Evolutionary conservation across 1,140 invertebrate genomes (phyloP).

Genomic region (Cyrtorhinus lividipennis): DNA sequence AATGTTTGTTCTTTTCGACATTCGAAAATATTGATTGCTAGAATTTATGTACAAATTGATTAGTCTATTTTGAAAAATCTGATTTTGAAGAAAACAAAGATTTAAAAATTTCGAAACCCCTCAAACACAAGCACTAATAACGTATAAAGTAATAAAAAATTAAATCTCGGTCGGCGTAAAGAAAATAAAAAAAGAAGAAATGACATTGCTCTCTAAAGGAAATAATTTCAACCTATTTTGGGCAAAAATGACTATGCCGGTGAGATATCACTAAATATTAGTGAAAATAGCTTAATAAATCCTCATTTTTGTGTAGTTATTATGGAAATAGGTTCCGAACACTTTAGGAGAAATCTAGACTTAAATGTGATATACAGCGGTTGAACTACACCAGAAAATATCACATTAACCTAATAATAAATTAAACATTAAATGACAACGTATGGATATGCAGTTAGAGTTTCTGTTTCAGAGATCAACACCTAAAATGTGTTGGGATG

Average conservation of each 20-base stretch:
- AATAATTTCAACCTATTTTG: too few relatives aligned
- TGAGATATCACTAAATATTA: too few relatives aligned
- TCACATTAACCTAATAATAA: not conserved
- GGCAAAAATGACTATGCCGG: too few relatives aligned
- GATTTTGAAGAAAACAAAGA: not conserved
- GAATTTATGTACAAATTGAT: conserved; percentile 10
- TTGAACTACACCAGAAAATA: conserved; percentile 4
- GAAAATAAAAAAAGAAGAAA: not conserved
- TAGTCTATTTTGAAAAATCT: not conserved
- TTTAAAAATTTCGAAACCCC: not conserved
- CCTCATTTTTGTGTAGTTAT: conserved; percentile 6
- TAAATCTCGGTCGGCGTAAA: not conserved
- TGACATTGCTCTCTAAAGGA: too few relatives aligned
- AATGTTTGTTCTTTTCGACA: conserved; percentile 1
- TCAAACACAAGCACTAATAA: not conserved
- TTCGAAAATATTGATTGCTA: conserved; percentile 3
- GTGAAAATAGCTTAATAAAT: not conserved
- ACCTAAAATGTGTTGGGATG: too few relatives aligned
- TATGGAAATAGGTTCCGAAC: conserved; percentile 6
- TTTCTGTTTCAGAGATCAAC: too few relatives aligned
- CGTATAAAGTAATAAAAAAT: not conserved
- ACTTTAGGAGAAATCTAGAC: conserved; percentile 18
- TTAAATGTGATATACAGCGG: conserved; percentile 13
- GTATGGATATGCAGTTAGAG: too few relatives aligned
- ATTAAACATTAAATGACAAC: too few relatives aligned